Evolutionary conservation across 2,888 invertebrate genomes (phyloP), one percentile per base, ranked within the genome.

Genomic region (Diadromus collaris): DNA sequence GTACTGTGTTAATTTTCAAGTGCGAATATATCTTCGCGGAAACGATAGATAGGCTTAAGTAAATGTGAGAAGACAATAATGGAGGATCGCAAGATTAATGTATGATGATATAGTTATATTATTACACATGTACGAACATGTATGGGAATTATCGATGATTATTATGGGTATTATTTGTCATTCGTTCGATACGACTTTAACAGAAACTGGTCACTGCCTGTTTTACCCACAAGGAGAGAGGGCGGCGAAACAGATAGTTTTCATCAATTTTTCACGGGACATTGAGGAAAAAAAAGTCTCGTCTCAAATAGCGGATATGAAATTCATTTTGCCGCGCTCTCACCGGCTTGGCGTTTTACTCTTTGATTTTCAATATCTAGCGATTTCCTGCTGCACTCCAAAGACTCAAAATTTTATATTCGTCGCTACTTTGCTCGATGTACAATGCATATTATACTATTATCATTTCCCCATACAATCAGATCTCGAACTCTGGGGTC

Each of bases 31-130:
- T 32, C 68, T 78, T 70, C 78, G 78, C 76, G 80, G 83, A 80
- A 83, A 81, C 85, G 56, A 56, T 87, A 85, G 86, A 79, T 89
- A 88, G 83, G 81, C 81, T 70, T 88, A 88, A 88, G 87, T 88
- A 86, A 88, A 90, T 90, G 90, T 90, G 90, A 88, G 82, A 85
- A 85, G 90, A 90, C 90, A 90, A 90, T 90, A 90, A 90, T 84
- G 84, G 84, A 83, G 81, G 79, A 81, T 85, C 82, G 81, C 80
- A 85, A 83, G 79, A 83, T 85, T 84, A 84, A 83, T 84, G 82
- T 78, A 70, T 86, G 82, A 82, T 41, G 16, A 82, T 81, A 80
- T 79, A 51, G 29, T 71, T 76, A 72, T 79, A 81, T 64, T 65
- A 79, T 68, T 21, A 68, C 32, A 79, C 77, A 73, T 65, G 61